Base-by-base conservation (phyloP, 2,797 vertebrate genomes). In the Natrix natrix region DNA sequence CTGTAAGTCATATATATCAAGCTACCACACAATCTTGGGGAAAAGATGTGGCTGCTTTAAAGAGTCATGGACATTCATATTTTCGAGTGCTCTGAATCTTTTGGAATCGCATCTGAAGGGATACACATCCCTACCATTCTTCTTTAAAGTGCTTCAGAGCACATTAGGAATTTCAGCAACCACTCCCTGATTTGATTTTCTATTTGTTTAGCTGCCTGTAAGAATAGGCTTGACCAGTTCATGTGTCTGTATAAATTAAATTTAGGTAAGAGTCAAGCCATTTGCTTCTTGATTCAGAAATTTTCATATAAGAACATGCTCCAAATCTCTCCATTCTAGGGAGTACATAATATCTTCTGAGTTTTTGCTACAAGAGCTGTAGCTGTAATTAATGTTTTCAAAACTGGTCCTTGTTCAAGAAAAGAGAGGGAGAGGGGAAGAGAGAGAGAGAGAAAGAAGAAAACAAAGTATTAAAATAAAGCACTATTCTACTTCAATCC, bases 401-500 rank as follows among this genome's bases (percentile, higher is more conserved):
- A 92, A 90, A 93, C 52, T 2, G 12, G 92, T 1, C 89, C 56
- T 91, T 95, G 92, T 1, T 95, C 92, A 94, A 90, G 59, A 97
- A 92, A 74, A 95, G 94, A 87, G 91, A 94, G 88, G 22, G 17
- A 16, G 28, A 86, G 87, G 32, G 48, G 48, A 52, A 55, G 43
- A 11, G 26, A 32, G 2, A 17, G n/a, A 32, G 14, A n/a, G 63
- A 6, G 63, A 32, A 16, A 7, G 63, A 37, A 32, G 2, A 94
- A 92, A 37, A 78, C 56, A 55, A 94, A 94, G 94, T 96, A 95
- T 92, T 94, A 95, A 93, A 96, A 90, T n/a, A 90, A 96, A 26
- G 10, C 91, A 92, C 93, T 96, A 96, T 94, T 96, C 63, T 96
- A 96, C 88, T 96, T 96, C 92, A 96, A 91, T 97, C 95, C 96